A percentile compares a stretch with the other conserved stretches of the same genome.
Evolutionary conservation across 1,140 invertebrate species (phyloP).

Genomic region (Drosophila nasuta): DNA sequence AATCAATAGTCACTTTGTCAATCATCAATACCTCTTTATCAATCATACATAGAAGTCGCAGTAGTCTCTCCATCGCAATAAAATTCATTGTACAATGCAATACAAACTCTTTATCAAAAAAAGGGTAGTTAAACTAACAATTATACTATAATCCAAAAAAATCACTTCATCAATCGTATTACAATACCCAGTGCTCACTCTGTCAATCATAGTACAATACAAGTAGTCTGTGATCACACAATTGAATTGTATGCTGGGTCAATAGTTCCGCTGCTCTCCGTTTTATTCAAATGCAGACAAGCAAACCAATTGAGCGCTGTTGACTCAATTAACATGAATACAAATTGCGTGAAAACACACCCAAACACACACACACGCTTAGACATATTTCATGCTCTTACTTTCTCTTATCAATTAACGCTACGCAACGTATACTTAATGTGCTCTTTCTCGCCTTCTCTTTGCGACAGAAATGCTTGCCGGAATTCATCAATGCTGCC

Average conservation of each 20-base stretch:
- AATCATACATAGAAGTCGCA: no score
- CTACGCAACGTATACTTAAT: not conserved
- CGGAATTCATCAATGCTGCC: constrained; percentile 98
- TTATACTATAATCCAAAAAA: no score
- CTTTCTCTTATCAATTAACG: not conserved
- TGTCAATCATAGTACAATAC: not conserved
- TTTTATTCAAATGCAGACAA: constrained; percentile 62
- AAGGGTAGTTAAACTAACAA: no score
- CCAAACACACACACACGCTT: not conserved
- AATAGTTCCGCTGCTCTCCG: constrained; percentile 27
- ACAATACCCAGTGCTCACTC: not conserved
- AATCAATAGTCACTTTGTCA: no score
- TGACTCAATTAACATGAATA: constrained; percentile 32
- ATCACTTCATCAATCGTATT: not conserved
- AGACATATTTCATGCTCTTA: not conserved
- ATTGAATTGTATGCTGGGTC: constrained; percentile 48
- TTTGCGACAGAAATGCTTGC: constrained; percentile 93
- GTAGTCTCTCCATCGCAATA: no score
- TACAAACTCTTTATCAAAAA: no score
- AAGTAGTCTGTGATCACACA: constrained; percentile 23
- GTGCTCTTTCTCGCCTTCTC: not conserved
- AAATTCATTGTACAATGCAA: no score
- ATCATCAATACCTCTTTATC: no score
- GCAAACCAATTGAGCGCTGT: constrained; percentile 69
- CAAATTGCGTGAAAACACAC: not conserved